Percentiles rank a stretch among this genome's conserved stretches.
Evolutionary conservation across 2,888 invertebrate genomes (phyloP).

Genomic region (Drosophila fungiperda): DNA sequence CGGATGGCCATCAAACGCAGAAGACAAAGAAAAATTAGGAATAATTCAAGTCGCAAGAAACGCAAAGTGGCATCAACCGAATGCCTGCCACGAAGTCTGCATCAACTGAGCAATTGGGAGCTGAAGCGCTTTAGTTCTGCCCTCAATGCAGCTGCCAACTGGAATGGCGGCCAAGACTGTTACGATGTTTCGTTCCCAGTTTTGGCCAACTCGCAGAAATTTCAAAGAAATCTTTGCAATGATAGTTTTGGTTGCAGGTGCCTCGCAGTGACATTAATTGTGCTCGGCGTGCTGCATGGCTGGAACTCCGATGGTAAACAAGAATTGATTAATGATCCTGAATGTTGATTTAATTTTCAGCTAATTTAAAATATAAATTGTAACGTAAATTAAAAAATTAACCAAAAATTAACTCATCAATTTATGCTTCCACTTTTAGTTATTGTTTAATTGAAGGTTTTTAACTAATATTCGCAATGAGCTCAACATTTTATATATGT

Average conservation of each 20-base stretch:
- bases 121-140: constrained; percentile 18
- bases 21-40: neutral
- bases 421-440: neutral
- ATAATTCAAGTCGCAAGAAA: neutral
- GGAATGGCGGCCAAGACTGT: too few species aligned
- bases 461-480: neutral
- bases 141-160: constrained; percentile 16
- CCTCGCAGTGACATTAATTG: constrained; percentile 3
- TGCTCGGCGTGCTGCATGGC: neutral
- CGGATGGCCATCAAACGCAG: constrained; percentile 9
- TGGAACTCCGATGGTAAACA: neutral
- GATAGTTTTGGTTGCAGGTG: neutral
- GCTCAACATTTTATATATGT: constrained; percentile 6
- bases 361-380: neutral
- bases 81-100: constrained; percentile 12
- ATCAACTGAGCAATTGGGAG: constrained; percentile 13
- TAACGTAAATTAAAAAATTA: neutral
- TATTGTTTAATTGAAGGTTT: neutral
- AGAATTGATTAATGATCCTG: neutral
- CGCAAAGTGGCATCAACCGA: neutral
- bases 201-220: too few species aligned
- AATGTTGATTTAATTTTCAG: neutral
- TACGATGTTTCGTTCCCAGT: neutral
- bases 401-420: neutral
- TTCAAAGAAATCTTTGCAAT: neutral